Base-by-base conservation (phyloP, 92 coral and sea anemone species). In the Parazoanthus atlanticus region DNA sequence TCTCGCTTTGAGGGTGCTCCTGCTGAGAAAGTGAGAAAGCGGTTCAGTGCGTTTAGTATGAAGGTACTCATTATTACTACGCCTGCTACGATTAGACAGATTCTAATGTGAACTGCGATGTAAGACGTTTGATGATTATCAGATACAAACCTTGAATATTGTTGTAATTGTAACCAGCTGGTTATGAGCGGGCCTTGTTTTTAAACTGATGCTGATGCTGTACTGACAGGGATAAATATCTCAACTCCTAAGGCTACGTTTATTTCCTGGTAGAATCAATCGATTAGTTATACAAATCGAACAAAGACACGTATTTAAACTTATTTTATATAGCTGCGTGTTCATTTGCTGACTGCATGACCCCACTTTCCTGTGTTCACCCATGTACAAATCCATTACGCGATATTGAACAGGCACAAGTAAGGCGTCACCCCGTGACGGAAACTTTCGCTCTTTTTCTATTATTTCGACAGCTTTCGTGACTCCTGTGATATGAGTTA, bases 141-240 rank as follows among this genome's bases (percentile, higher is more conserved):
- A 21, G 66, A 3, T 80, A 80, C 84, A 16, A 80, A 80, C 84
- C 84, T 80, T 8, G 5, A 31, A 47, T 78, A 23, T 47, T 46
- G 82, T 11, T n/a, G 16, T 15, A 52, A 33, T n/a, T 11, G 16
- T 5, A 52, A 33, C 32, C 16, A 30, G 41, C 47, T 36, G 26
- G 71, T 19, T 31, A 31, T 17, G 15, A 80, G 43, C 29, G 83
- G 30, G 23, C 6, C 21, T 29, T 21, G 33, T 46, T 52, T 2
- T 52, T 13, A 43, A 9, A 78, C 56, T 28, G 5, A 0, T 17
- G 13, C 19, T 46, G 5, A 32, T 10, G n/a, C n/a, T n/a, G 23
- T 43, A 30, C n/a, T n/a, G n/a, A n/a, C 30, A n/a, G 38, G 10
- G 8, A 76, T 76, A 30, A 76, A 76, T 76, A 23, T 69, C 32